A percentile compares a stretch with the other conserved stretches of the same genome.
Conservation (phyloP, 1,140 invertebrate genomes). For the Coelopa frigida region DNA sequence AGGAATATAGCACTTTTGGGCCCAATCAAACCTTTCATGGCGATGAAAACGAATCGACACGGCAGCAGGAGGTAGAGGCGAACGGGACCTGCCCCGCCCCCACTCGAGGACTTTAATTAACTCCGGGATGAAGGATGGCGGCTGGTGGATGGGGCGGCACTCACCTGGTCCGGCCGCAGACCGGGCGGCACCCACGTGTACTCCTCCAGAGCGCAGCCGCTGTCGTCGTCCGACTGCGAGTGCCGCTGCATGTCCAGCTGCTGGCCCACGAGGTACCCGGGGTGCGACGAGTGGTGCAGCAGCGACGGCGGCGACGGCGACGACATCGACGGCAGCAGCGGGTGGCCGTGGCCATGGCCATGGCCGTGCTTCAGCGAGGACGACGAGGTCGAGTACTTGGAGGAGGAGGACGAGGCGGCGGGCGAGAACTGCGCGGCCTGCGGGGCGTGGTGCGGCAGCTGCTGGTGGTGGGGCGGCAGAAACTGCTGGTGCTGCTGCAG, state of each 20-base stretch:
- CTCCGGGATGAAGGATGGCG: too few relatives aligned
- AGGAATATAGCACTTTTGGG: too few relatives aligned
- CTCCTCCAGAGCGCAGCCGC: conserved; percentile 92
- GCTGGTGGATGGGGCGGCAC: too few relatives aligned
- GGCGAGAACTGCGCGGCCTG: conserved; percentile 41
- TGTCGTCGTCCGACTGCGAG: conserved; percentile 93
- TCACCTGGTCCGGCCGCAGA: conserved; percentile 90
- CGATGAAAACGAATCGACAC: not conserved
- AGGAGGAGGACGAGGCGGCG: conserved; percentile 27
- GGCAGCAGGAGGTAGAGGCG: not conserved
- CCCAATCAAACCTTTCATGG: too few relatives aligned
- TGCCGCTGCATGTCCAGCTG: conserved; percentile 71
- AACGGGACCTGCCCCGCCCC: too few relatives aligned
- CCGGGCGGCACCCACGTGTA: conserved; percentile 98
- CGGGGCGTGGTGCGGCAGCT: conserved; percentile 33
- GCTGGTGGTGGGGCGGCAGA: conserved; percentile 8
- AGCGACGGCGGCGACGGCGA: conserved; percentile 45
- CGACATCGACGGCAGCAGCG: conserved; percentile 35
- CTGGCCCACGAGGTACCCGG: conserved; percentile 46
- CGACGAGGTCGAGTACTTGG: conserved; percentile 39
- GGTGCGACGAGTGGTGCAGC: conserved; percentile 39
- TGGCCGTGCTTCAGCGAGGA: conserved; percentile 31
- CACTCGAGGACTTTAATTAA: too few relatives aligned
- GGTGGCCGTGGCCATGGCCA: conserved; percentile 20
- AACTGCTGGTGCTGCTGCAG: conserved; percentile 10